Evolutionary conservation across 2,888 invertebrate species (phyloP), one percentile per base, ranked within the genome.

Genomic region (Agrochola litura): DNA sequence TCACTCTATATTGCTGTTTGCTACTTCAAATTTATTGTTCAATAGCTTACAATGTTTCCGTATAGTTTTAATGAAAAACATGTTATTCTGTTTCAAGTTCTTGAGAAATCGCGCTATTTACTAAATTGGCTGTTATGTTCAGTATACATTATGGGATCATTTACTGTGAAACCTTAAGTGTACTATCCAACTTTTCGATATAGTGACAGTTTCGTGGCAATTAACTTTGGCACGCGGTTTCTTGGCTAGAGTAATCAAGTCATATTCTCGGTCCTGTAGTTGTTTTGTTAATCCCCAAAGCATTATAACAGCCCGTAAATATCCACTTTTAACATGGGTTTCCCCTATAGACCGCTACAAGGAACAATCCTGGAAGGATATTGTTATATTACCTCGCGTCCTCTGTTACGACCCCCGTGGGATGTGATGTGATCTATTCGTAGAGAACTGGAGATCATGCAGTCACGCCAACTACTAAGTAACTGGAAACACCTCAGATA

Each of bases 291-390:
- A 74, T 84, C 84, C 84, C 83, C 52, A 63, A 71, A 60, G 81
- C 73, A 73, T 84, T 84, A 84, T 73, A 83, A 73, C 69, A 71
- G 56, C 66, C 66, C 81, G 83, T 84, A 84, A 84, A 84, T 84
- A 84, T 81, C 84, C 67, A 65, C 81, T 84, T 84, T 84, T 75
- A 84, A 84, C 85, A 73, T 65, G 81, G 85, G 84, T 84, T 81
- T 70, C 60, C 84, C 84, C 84, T 46, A 67, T n/a, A 84, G 83
- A 70, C 77, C 64, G 72, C 56, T 84, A 84, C 74, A 81, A 71
- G 72, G 84, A 83, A 77, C 81, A 84, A 84, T 84, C 70, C 73
- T 84, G 81, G 56, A 77, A 77, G 75, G 70, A 84, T 84, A 84
- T 84, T 84, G 77, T 70, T 84, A 75, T 77, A 81, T 77, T 75